These are phyloP conservation scores for Dryadula phaetusa DNA, from an alignment of 2,888 invertebrate species.

Conservation along the genomic window DNA sequence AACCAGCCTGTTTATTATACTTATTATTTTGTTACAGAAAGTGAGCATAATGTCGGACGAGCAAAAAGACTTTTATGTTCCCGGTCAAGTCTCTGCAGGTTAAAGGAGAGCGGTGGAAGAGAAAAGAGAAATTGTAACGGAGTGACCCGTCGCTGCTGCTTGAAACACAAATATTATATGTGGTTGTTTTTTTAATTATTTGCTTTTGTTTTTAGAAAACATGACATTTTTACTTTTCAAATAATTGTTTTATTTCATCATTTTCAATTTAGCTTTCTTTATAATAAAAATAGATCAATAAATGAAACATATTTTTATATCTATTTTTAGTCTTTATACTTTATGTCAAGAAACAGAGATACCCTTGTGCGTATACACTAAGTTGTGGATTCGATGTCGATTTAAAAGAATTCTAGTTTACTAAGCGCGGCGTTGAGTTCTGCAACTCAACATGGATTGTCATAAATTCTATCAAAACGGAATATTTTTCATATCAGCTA, in stretches of 20 bases:
- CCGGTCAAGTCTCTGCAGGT: conserved; percentile 50
- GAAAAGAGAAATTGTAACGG: not conserved
- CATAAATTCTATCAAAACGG: too few species aligned
- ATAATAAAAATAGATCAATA: too few species aligned
- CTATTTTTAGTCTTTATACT: too few species aligned
- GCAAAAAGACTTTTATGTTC: conserved; percentile 64
- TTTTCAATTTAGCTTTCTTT: not conserved
- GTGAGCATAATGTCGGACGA: conserved; percentile 41
- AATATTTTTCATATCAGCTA: too few species aligned
- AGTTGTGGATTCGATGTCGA: too few species aligned
- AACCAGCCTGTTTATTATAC: too few species aligned
- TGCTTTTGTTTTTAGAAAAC: not conserved
- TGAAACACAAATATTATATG: not conserved
- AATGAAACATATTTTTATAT: too few species aligned
- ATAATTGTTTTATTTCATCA: not conserved
- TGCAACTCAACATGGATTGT: too few species aligned
- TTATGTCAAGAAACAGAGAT: too few species aligned
- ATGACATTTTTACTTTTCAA: not conserved
- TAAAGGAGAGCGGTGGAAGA: not conserved
- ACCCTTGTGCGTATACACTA: too few species aligned
- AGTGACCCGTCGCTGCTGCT: not conserved
- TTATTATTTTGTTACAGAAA: conserved; percentile 51
- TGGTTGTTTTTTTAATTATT: not conserved
- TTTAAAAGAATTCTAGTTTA: too few species aligned
- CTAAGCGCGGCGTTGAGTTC: too few species aligned